Conservation (phyloP, 2,888 invertebrate species). For the Parnassius orleans region DNA sequence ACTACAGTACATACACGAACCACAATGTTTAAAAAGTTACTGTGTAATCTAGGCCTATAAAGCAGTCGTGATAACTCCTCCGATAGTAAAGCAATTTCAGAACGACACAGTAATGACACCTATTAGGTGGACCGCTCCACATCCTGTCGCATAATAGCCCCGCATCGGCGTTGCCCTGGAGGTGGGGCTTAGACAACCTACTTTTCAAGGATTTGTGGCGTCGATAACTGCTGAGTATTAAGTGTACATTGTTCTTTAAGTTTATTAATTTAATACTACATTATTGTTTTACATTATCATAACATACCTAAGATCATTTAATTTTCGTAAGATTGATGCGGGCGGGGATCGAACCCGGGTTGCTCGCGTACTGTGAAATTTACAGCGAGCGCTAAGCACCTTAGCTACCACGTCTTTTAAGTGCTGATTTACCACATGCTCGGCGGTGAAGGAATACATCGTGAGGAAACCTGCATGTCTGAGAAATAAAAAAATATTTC, state of each 20-base stretch:
- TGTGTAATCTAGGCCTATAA: conserved; percentile 78
- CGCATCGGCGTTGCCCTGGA: conserved; percentile 37
- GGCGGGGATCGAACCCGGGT: no score
- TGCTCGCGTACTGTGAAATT: no score
- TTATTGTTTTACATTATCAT: no score
- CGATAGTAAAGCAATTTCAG: conserved; percentile 79
- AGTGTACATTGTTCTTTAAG: not conserved
- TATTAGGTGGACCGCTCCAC: conserved; percentile 65
- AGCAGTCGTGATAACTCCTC: conserved; percentile 69
- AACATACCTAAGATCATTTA: no score
- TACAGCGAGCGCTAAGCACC: no score
- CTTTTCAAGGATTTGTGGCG: conserved; percentile 41
- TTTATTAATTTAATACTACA: not conserved
- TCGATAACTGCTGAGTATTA: conserved; percentile 15
- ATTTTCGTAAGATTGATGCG: no score
- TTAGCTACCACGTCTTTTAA: no score
- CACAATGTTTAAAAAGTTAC: conserved; percentile 36
- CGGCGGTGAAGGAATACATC: no score
- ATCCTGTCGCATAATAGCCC: conserved; percentile 69
- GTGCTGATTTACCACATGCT: no score
- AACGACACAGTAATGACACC: conserved; percentile 78
- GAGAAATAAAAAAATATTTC: no score
- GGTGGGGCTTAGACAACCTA: conserved; percentile 59
- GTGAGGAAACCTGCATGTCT: no score
- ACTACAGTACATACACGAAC: conserved; percentile 7